Percentiles rank a stretch among this genome's conserved stretches.
Conservation (phyloP, 2,113 vertebrate genomes). For the Salvelinus alpinus region DNA sequence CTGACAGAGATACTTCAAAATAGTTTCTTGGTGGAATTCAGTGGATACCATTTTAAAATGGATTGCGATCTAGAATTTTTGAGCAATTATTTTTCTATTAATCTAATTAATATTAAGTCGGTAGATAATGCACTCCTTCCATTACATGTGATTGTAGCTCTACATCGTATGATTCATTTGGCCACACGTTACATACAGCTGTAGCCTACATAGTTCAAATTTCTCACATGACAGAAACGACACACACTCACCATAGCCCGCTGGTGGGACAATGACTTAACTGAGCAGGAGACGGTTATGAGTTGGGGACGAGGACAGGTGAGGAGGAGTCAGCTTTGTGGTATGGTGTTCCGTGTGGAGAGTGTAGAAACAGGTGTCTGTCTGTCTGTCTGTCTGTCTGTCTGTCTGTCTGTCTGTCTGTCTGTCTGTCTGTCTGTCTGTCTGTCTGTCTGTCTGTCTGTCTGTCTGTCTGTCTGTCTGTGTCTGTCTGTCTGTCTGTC, state of each 20-base stretch:
- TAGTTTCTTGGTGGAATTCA: neutral
- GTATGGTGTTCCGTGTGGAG: neutral
- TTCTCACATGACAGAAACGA: neutral
- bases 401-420: too few species aligned
- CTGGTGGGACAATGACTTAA: neutral
- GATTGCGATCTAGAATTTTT: neutral
- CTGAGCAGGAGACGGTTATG: neutral
- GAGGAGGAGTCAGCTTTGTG: neutral
- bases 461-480: too few species aligned
- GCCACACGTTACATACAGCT: neutral
- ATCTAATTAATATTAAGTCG: neutral
- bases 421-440: too few species aligned
- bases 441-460: too few species aligned
- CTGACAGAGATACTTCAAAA: too few species aligned
- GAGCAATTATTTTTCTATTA: neutral
- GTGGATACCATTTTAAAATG: neutral
- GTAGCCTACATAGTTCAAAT: neutral
- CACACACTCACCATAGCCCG: neutral
- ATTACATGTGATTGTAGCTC: neutral
- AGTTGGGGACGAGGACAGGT: neutral
- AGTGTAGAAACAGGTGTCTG: slow-evolving; percentile 7
- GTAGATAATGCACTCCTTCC: neutral
- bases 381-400: slow-evolving; percentile 2
- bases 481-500: too few species aligned
- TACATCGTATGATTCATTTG: neutral